Conservation (phyloP, 2,113 vertebrate genomes). For the Oncorhynchus mykiss region DNA sequence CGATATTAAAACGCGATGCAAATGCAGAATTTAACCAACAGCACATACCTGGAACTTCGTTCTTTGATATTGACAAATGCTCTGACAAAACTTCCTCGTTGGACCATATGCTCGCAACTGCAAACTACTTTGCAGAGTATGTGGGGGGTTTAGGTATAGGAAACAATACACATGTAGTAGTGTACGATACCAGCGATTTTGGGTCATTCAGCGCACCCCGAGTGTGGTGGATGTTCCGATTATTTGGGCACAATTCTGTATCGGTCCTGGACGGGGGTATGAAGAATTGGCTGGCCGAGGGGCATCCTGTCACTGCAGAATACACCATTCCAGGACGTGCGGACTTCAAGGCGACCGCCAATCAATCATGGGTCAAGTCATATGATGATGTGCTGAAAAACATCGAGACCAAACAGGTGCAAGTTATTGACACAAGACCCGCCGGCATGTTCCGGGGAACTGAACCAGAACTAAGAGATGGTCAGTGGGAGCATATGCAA, state of each 20-base stretch:
- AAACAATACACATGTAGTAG: constrained; percentile 84
- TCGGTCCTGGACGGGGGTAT: constrained; percentile 90
- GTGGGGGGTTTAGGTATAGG: constrained; percentile 83
- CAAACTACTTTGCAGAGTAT: constrained; percentile 77
- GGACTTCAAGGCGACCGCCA: constrained; percentile 73
- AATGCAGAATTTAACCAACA: constrained; percentile 78
- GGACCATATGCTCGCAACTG: constrained; percentile 86
- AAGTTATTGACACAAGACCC: constrained; percentile 84
- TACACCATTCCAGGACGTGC: constrained; percentile 44
- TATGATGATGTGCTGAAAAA: constrained; percentile 86
- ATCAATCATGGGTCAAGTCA: constrained; percentile 78
- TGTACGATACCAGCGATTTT: constrained; percentile 89
- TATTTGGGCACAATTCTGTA: constrained; percentile 83
- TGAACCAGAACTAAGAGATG: constrained; percentile 87
- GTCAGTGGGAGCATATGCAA: constrained; percentile 64
- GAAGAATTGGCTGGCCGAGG: constrained; percentile 82
- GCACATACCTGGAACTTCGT: constrained; percentile 85
- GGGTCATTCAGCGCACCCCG: constrained; percentile 87
- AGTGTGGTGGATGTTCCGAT: constrained; percentile 96
- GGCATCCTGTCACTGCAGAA: constrained; percentile 71
- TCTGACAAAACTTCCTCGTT: constrained; percentile 78
- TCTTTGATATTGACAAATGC: constrained; percentile 89
- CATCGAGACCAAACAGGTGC: constrained; percentile 72
- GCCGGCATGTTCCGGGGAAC: constrained; percentile 83
- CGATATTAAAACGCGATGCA: constrained; percentile 77